Percentiles rank a stretch among this genome's conserved stretches.
Conservation (phyloP, 2,888 invertebrate genomes). For the Drosophila merina region DNA sequence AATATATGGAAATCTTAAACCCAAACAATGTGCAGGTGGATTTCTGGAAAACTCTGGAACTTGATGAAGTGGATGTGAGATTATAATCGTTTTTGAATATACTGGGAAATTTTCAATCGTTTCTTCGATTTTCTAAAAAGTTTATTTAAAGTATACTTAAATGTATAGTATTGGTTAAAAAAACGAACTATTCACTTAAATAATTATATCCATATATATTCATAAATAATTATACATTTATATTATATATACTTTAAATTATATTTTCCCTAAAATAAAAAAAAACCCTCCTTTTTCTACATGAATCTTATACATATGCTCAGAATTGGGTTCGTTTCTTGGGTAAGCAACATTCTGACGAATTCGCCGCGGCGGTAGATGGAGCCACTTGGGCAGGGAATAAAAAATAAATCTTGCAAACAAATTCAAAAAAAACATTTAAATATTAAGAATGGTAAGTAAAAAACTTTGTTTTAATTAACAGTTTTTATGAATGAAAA, state of each 20-base stretch:
- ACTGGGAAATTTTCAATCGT: too few relatives aligned
- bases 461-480: too few relatives aligned
- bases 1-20: slow-evolving; percentile 13
- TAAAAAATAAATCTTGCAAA: not conserved
- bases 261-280: not conserved
- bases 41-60: slow-evolving; percentile 24
- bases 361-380: slow-evolving; percentile 16
- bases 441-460: not conserved
- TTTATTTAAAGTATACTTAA: too few relatives aligned
- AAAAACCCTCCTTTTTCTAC: not conserved
- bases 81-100: too few relatives aligned
- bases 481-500: too few relatives aligned
- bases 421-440: not conserved
- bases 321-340: slow-evolving; percentile 16
- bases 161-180: too few relatives aligned
- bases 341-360: slow-evolving; percentile 8
- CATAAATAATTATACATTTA: too few relatives aligned
- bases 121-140: too few relatives aligned
- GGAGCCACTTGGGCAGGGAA: slow-evolving; percentile 3
- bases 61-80: not conserved
- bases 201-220: too few relatives aligned
- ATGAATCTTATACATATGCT: slow-evolving; percentile 2
- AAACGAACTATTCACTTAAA: too few relatives aligned
- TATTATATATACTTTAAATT: too few relatives aligned
- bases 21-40: slow-evolving; percentile 8